These are phyloP conservation scores for Glaucomys volans DNA, from an alignment of 2,113 vertebrate genomes.

Conservation along the genomic window DNA sequence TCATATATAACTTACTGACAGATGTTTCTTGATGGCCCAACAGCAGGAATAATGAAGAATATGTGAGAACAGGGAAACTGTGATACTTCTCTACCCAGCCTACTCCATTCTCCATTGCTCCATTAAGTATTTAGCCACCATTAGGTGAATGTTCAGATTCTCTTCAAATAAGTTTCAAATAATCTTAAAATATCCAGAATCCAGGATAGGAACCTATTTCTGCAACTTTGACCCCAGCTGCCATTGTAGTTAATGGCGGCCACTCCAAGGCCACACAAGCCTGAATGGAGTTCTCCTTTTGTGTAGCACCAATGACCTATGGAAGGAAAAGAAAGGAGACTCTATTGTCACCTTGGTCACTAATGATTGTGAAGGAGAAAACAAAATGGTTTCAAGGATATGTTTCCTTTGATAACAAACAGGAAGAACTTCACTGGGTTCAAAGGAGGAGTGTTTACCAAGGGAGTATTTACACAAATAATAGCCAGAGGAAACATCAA, in stretches of 20 bases:
- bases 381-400: background rate
- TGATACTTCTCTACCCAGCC: background rate
- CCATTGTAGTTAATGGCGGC: background rate
- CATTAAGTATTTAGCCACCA: background rate
- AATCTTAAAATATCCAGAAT: background rate
- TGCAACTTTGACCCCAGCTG: background rate
- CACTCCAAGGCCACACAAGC: rapidly evolving
- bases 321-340: background rate
- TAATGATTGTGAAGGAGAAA: background rate
- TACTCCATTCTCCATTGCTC: background rate
- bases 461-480: background rate
- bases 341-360: background rate
- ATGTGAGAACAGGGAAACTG: background rate
- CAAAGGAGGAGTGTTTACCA: background rate
- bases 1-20: background rate
- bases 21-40: background rate
- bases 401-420: background rate
- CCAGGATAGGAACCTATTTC: background rate
- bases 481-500: background rate
- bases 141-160: background rate
- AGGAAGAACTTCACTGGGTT: background rate
- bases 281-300: background rate
- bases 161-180: background rate
- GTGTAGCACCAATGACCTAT: background rate
- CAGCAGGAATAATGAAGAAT: background rate